phyloP scores from a whole-genome alignment of 2,888 invertebrate species.

The Noctua janthina region DNA sequence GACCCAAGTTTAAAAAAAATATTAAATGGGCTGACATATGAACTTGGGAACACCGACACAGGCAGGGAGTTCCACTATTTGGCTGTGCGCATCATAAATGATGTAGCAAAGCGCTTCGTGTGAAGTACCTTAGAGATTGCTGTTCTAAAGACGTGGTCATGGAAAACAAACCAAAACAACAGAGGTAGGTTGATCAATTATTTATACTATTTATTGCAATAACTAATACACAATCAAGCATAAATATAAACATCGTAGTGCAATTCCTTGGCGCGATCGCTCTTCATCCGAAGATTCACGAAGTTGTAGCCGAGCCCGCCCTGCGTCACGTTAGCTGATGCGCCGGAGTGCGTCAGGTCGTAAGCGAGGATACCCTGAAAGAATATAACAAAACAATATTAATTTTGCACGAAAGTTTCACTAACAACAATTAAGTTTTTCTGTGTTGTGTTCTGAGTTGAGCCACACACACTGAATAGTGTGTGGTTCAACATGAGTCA shows the following conservation, averaged over 20 bases:
- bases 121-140: background rate
- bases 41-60: too few relatives aligned
- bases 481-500: too few relatives aligned
- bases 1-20: background rate
- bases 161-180: background rate
- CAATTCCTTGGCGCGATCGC: conserved; percentile 72
- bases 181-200: background rate
- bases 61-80: too few relatives aligned
- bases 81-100: too few relatives aligned
- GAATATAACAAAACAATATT: background rate
- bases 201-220: background rate
- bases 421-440: background rate
- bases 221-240: conserved; percentile 29
- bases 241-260: conserved; percentile 65
- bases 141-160: background rate
- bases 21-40: too few relatives aligned
- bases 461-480: too few relatives aligned
- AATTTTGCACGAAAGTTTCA: background rate
- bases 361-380: conserved; percentile 76
- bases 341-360: conserved; percentile 70
- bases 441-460: background rate
- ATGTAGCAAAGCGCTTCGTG: too few relatives aligned
- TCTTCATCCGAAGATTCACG: conserved; percentile 81
- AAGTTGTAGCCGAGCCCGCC: conserved; percentile 80
- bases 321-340: conserved; percentile 79